Base-by-base conservation (phyloP, 1,140 invertebrate genomes). In the Leptopilina clavipes region DNA sequence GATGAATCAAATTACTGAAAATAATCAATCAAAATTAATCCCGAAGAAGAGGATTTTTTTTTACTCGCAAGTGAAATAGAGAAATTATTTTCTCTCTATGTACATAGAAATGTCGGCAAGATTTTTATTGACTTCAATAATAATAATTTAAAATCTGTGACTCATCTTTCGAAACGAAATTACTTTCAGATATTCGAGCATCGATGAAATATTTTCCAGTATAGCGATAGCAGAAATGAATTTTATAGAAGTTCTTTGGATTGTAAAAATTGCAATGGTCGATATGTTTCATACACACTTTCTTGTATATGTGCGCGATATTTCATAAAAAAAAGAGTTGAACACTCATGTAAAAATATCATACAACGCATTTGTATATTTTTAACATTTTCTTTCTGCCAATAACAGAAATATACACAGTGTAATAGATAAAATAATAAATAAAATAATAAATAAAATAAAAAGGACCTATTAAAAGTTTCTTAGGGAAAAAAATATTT, bases 211-310 rank as follows among this genome's bases (percentile, higher is more conserved):
- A 52, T 52, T 52, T 52, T 52, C 48, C n/a, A 52, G 14, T 52
- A 52, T 12, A 2, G n/a, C 48, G 48, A 17, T 17, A 52, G 48
- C 48, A 52, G 14, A 52, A 52, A 17, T 17, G 48, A 52, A 52
- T 52, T 52, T 52, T 52, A 52, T 52, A 52, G 48, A 52, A 52
- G 48, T 52, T 52, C 48, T 52, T 52, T 52, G 48, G 48, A n/a
- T 52, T 52, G 48, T 52, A 52, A 52, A 52, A 52, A 52, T 52
- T 52, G 48, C 48, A 17, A 52, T 52, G 14, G 48, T 52, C 48
- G 48, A 52, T 52, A 52, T 52, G 48, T 52, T 52, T 52, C 48
- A 52, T 52, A 52, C 17, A 52, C 6, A 17, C 14, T 52, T 52
- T 17, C 17, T n/a, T 52, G 11, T 48, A 48, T 48, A 5, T 52